Percentiles rank a stretch among this genome's conserved stretches.
Conservation (phyloP, 2,113 vertebrate genomes). For the Catharus bicknelli region DNA sequence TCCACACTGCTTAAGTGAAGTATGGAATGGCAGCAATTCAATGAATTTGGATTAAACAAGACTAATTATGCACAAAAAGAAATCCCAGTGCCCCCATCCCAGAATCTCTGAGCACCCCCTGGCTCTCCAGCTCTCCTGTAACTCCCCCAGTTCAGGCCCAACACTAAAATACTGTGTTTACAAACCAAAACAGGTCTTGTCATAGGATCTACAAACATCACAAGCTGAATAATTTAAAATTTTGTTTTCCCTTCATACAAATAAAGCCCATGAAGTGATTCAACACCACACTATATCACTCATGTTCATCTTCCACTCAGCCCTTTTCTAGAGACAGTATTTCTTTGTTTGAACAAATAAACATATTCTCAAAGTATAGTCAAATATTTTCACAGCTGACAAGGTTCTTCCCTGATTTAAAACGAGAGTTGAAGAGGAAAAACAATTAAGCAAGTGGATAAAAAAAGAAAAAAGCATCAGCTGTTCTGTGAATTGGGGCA, state of each 20-base stretch:
- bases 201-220: background rate
- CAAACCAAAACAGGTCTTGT: background rate
- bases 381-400: constrained; percentile 44
- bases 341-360: constrained; percentile 11
- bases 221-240: background rate
- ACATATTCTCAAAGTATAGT: background rate
- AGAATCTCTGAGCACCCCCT: background rate
- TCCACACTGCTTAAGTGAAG: background rate
- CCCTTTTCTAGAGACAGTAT: background rate
- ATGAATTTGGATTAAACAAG: background rate
- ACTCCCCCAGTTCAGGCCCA: background rate
- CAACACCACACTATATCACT: background rate
- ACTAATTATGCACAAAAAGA: rapidly evolving
- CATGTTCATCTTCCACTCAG: background rate
- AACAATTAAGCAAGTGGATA: background rate
- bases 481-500: background rate
- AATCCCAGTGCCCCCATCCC: rapidly evolving
- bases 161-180: background rate
- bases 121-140: background rate
- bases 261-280: background rate
- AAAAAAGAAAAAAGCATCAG: constrained; percentile 33
- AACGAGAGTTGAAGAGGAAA: background rate
- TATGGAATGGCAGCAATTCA: rapidly evolving
- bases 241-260: background rate
- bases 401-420: background rate